Base-by-base conservation (phyloP, 2,888 invertebrate species). In the Melieria picta region DNA sequence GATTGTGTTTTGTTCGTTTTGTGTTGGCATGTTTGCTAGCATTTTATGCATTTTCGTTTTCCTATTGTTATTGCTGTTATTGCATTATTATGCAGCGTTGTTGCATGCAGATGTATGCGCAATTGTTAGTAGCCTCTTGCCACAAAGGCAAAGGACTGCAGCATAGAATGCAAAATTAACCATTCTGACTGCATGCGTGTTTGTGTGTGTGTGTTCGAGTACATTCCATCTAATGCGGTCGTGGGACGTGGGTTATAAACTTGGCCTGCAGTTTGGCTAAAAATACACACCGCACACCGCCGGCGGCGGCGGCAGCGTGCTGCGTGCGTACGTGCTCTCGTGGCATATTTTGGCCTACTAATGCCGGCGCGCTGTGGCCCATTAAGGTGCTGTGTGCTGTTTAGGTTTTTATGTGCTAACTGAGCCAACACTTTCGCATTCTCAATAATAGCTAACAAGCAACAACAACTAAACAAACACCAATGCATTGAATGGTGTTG, bases 311-410 rank as follows among this genome's bases (percentile, higher is more conserved):
- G 66, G 48, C 56, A 56, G 46, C 11, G 57, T n/a, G 9, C n/a
- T n/a, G 10, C 30, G 42, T 48, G 48, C n/a, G 16, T 65, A 67
- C 67, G 67, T 67, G 67, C 67, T 52, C 61, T 45, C 43, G 67
- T 67, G 50, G 67, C 60, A 61, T 52, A 67, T 60, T 60, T 67
- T 67, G 67, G 67, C 67, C 67, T 67, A 67, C 60, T 60, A 67
- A 67, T 61, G 67, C 10, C 61, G 61, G 67, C 60, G 60, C 67
- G 58, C 5, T 45, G 47, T 67, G 67, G 67, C 67, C 67, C 67
- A 67, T 67, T 60, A 67, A 67, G 67, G 6, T n/a, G 60, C 58
- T 52, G 7, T 56, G 10, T 16, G 16, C 55, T 45, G 50, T 60
- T 67, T 42, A 11, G 58, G 10, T 58, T 16, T 58, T 43, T 62